Percentiles rank a stretch among this genome's conserved stretches.
These are phyloP conservation scores for Penaeus chinensis DNA, from an alignment of 1,140 invertebrate species.

Conservation along the genomic window DNA sequence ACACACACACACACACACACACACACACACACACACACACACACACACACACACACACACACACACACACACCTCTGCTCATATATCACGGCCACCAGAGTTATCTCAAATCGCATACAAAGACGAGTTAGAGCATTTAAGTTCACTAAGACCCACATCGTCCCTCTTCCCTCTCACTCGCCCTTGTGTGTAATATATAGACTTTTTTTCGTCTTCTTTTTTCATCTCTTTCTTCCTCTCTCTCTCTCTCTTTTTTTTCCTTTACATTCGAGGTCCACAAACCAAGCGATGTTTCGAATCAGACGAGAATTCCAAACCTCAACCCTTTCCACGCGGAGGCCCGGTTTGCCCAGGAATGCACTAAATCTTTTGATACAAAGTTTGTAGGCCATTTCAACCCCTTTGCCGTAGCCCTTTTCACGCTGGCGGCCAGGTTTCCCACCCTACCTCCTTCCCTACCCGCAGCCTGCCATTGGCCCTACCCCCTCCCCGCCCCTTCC, in stretches of 20 bases:
- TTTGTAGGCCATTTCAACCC: constrained; percentile 47
- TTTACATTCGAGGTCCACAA: no score
- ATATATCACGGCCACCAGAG: neutral
- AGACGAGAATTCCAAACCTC: neutral
- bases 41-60: constrained; percentile 12
- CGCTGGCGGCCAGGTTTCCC: neutral
- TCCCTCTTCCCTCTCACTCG: neutral
- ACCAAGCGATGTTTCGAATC: no score
- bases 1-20: constrained; percentile 36
- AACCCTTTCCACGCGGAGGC: neutral
- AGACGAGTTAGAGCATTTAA: neutral
- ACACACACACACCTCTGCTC: constrained; percentile 1
- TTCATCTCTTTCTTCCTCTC: no score
- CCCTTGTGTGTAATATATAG: neutral
- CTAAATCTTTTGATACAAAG: constrained; percentile 46
- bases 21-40: constrained; percentile 36
- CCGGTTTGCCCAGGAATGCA: constrained; percentile 24
- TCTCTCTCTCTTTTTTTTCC: neutral
- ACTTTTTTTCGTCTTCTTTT: neutral
- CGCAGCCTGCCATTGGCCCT: neutral
- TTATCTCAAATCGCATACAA: no score
- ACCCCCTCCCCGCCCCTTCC: neutral
- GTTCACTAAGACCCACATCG: neutral
- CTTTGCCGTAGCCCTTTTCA: neutral
- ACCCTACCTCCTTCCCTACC: neutral